Conservation (phyloP, 2,113 vertebrate genomes). For the Laticauda laticaudata region DNA sequence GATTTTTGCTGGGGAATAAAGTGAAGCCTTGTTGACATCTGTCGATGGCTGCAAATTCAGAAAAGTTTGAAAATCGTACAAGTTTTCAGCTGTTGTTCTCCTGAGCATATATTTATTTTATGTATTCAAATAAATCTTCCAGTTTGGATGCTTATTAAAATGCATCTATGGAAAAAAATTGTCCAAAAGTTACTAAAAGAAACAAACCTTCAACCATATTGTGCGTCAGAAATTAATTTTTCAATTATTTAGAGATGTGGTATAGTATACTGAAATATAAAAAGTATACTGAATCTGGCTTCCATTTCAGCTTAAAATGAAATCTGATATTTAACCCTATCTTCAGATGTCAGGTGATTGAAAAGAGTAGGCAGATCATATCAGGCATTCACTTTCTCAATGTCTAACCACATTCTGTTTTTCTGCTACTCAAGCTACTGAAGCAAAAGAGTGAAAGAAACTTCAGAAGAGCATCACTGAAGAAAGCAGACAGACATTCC, state of each 20-base stretch:
- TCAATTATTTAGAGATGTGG: background rate
- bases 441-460: background rate
- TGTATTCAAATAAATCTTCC: slow-evolving; percentile 16
- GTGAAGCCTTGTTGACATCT: slow-evolving; percentile 59
- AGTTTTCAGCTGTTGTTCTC: slow-evolving; percentile 33
- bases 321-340: background rate
- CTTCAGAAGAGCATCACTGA: background rate
- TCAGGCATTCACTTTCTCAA: background rate
- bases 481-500: background rate
- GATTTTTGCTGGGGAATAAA: slow-evolving; percentile 52
- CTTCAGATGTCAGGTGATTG: no score
- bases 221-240: background rate
- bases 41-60: slow-evolving; percentile 33
- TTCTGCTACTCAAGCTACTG: background rate
- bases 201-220: background rate
- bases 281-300: background rate
- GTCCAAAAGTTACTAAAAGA: slow-evolving; percentile 14
- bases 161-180: background rate
- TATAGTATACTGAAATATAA: no score
- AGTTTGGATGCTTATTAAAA: slow-evolving; percentile 3
- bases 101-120: slow-evolving; percentile 17
- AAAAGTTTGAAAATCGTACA: slow-evolving; percentile 39
- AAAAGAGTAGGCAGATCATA: background rate
- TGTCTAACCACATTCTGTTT: background rate
- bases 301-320: background rate